Base-by-base conservation (phyloP, 2,797 vertebrate species). In the Hapalemur alaotrensis region DNA sequence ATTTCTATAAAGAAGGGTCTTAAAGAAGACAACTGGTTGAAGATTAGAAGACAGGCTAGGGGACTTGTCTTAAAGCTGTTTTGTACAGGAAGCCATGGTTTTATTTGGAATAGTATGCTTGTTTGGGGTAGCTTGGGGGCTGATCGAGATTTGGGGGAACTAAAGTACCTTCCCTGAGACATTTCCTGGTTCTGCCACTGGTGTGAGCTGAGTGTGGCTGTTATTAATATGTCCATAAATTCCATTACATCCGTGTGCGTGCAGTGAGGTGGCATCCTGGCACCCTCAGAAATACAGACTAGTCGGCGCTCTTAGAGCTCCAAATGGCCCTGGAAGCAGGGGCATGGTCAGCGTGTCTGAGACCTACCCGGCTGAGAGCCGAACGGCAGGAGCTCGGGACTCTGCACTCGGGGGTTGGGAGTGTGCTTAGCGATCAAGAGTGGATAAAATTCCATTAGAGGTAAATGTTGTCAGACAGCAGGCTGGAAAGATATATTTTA, bases 391-490 rank as follows among this genome's bases (percentile, higher is more conserved):
- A 54, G 72, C 81, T 43, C 78, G 57, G 93, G 89, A 91, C 43
- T 79, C 88, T 79, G 63, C 14, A 0, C 41, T 3, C 43, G 0
- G 18, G 91, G 35, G 35, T 10, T 43, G 10, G 7, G 41, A 92
- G 81, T 18, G 70, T 48, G 35, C 96, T 90, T 88, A 72, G 90
- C 46, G 65, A 96, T 96, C 92, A 41, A n/a, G 63, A 59, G 15
- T 73, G 4, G 97, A 96, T 94, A 97, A 93, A 91, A 89, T 82
- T 92, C 97, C 95, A 38, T 85, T 91, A 50, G 96, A 98, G 97
- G 92, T 94, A 93, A 95, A 72, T 18, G 43, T 1, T 95, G 95
- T 91, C 96, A 96, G 96, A 98, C 95, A 85, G 85, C 4, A 17
- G 38, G 17, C 86, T 94, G 97, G 91, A 95, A 97, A 95, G 0